Percentiles rank a stretch among this genome's conserved stretches.
These are phyloP conservation scores for Neodiprion lecontei DNA, from an alignment of 1,140 invertebrate genomes.

Conservation along the genomic window DNA sequence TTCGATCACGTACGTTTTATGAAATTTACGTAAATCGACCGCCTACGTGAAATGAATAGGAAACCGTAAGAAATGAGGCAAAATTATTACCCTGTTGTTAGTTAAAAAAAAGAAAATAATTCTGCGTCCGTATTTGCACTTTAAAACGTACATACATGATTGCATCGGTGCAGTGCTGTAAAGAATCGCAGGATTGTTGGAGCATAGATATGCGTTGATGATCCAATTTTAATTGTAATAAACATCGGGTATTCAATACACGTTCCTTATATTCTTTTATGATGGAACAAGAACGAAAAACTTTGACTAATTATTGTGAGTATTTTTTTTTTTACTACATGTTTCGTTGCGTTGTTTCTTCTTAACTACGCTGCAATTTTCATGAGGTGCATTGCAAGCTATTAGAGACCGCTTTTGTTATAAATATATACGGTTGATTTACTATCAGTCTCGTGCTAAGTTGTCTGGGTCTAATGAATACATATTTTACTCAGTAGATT, in stretches of 20 bases:
- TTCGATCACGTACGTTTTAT: too few species aligned
- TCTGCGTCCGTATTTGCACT: neutral
- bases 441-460: slow-evolving; percentile 7
- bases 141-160: neutral
- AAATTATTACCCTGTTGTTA: too few species aligned
- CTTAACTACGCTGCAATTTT: too few species aligned
- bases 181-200: slow-evolving; percentile 9
- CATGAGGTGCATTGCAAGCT: too few species aligned
- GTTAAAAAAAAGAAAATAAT: neutral
- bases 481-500: too few species aligned
- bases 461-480: neutral
- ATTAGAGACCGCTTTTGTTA: neutral
- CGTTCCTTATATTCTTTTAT: neutral
- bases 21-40: too few species aligned
- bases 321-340: neutral
- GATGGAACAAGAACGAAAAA: neutral
- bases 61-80: too few species aligned
- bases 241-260: slow-evolving; percentile 10
- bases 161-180: neutral
- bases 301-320: slow-evolving; percentile 17
- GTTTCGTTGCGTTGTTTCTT: neutral
- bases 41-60: too few species aligned
- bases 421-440: slow-evolving; percentile 10
- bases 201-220: neutral
- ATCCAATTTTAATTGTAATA: neutral